Percentiles rank a stretch among this genome's conserved stretches.
These are phyloP conservation scores for Littorina saxatilis DNA, from an alignment of 1,140 invertebrate species.

Conservation along the genomic window DNA sequence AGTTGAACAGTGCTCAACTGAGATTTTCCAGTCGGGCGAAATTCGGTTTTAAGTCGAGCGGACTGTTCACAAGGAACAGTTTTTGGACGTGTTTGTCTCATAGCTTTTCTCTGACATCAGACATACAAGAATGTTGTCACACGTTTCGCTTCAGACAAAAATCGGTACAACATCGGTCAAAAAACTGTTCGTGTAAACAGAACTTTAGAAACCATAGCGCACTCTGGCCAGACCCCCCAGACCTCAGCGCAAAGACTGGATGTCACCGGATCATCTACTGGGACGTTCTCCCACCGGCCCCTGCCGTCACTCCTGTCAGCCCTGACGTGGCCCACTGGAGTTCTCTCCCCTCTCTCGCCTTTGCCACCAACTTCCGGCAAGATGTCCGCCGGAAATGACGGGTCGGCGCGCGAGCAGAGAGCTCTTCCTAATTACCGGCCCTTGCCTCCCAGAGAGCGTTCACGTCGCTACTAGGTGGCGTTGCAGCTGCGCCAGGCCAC, in stretches of 20 bases:
- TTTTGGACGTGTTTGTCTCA: too few relatives aligned
- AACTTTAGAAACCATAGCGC: too few relatives aligned
- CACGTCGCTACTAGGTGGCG: conserved; percentile 19
- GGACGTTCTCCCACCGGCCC: conserved; percentile 2
- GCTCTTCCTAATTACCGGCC: conserved; percentile 20
- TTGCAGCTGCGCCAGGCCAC: neutral
- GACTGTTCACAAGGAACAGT: too few relatives aligned
- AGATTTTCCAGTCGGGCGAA: too few relatives aligned
- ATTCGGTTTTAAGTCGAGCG: too few relatives aligned
- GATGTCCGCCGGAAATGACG: conserved; percentile 31
- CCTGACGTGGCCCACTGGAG: neutral
- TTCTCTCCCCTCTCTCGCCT: neutral
- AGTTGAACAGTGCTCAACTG: too few relatives aligned
- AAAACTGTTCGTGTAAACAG: too few relatives aligned
- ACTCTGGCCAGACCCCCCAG: too few relatives aligned
- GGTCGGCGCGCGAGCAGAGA: conserved; percentile 8
- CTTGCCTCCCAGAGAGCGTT: neutral
- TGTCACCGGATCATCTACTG: neutral
- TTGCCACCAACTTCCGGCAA: conserved; percentile 11
- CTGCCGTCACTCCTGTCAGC: conserved; percentile 13
- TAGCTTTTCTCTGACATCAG: too few relatives aligned
- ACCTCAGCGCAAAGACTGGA: neutral
- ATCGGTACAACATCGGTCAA: too few relatives aligned
- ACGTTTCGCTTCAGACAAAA: too few relatives aligned
- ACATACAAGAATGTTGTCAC: too few relatives aligned